phyloP scores from a whole-genome alignment of 2,113 vertebrate genomes.

The Hippocampus comes region DNA sequence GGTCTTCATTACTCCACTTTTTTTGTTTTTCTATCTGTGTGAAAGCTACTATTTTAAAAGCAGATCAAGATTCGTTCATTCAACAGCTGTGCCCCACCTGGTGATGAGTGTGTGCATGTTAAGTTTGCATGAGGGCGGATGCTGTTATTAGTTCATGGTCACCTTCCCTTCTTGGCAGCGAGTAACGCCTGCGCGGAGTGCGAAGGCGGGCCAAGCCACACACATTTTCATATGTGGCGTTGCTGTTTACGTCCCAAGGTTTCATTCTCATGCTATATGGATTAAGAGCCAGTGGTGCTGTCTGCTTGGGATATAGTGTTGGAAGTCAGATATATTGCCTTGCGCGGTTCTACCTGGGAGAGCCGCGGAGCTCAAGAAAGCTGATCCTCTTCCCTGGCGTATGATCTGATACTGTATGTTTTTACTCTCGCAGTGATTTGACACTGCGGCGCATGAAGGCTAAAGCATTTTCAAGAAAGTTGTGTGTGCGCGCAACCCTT shows the following conservation, averaged over 20 bases:
- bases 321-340: constrained; percentile 19
- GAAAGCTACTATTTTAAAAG: constrained; percentile 64
- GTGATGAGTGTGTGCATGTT: constrained; percentile 44
- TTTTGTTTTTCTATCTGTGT: constrained; percentile 46
- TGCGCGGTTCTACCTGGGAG: constrained; percentile 28
- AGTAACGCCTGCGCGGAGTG: constrained; percentile 30
- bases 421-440: constrained; percentile 21
- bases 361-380: constrained; percentile 32
- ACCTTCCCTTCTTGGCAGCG: constrained; percentile 50
- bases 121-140: constrained; percentile 42
- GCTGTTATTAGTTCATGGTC: constrained; percentile 67
- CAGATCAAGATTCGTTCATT: constrained; percentile 48
- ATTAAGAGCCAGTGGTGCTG: constrained; percentile 18
- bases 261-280: constrained; percentile 31
- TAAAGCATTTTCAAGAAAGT: constrained; percentile 11
- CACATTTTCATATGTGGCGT: constrained; percentile 38
- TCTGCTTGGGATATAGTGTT: not conserved
- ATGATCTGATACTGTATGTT: constrained; percentile 40
- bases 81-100: constrained; percentile 72
- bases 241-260: constrained; percentile 31
- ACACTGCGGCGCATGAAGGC: constrained; percentile 18
- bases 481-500: constrained; percentile 14
- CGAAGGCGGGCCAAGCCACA: constrained; percentile 49
- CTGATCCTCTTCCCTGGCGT: constrained; percentile 34
- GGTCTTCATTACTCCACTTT: constrained; percentile 60